These are phyloP conservation scores for Erynnis tages DNA, from an alignment of 2,888 invertebrate genomes.

Conservation along the genomic window DNA sequence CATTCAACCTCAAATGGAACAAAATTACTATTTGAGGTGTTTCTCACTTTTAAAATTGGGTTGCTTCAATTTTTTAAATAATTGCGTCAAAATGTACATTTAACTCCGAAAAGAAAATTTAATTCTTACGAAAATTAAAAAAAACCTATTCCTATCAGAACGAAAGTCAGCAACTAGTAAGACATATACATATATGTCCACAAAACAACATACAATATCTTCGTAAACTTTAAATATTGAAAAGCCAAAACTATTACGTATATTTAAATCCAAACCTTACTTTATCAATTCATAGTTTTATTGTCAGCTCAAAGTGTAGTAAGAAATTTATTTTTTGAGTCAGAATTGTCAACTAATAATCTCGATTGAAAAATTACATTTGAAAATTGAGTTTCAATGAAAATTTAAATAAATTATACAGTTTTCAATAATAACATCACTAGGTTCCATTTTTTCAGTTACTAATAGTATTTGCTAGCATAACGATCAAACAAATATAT, in stretches of 20 bases:
- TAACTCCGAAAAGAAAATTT: too few relatives aligned
- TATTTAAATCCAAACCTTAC: conserved; percentile 9
- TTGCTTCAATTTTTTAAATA: too few relatives aligned
- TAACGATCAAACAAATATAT: too few relatives aligned
- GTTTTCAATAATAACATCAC: not conserved
- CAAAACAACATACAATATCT: conserved; percentile 2
- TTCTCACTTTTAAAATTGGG: too few relatives aligned
- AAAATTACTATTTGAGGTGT: too few relatives aligned
- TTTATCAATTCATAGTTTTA: conserved; percentile 18
- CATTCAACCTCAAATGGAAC: too few relatives aligned
- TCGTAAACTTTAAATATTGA: not conserved
- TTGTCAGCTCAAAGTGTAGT: conserved; percentile 10
- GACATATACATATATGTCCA: not conserved
- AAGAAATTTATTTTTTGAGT: not conserved
- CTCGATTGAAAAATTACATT: not conserved
- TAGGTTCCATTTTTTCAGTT: not conserved
- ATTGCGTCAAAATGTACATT: too few relatives aligned
- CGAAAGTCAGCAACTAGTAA: not conserved
- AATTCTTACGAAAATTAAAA: too few relatives aligned
- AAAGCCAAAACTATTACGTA: conserved; percentile 9
- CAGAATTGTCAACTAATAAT: not conserved
- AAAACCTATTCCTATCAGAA: not conserved
- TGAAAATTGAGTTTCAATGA: not conserved
- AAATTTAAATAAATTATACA: not conserved
- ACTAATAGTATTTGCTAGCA: too few relatives aligned